Base-by-base conservation (phyloP, 2,888 invertebrate species). In the Tenthredo notha region DNA sequence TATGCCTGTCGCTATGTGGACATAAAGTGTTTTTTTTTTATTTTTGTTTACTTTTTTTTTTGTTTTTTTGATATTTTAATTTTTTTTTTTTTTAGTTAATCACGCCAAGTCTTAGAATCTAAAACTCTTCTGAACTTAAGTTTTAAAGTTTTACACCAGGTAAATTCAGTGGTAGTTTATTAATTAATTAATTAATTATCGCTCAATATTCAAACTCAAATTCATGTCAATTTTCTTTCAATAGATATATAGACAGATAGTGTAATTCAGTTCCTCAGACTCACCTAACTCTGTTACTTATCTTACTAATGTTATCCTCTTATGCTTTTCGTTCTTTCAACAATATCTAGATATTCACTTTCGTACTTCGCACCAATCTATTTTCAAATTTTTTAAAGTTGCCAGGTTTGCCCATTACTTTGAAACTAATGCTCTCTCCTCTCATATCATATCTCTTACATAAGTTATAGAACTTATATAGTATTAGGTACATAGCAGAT, bases 91-190 rank as follows among this genome's bases (percentile, higher is more conserved):
- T 37, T 40, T 21, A 54, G 37, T 33, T 12, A 61, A 40, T 80
- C 78, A 58, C 78, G 50, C 77, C 18, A 33, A 61, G 43, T 58
- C 9, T 37, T 61, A 80, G 80, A 40, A 40, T 80, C 40, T 61
- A 37, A 21, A 61, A 21, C 80, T 61, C 15, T 40, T 80, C 40
- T 61, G 61, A 80, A 80, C 80, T 80, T 25, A 40, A 58, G 58
- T 80, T 37, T 80, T 25, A n/a, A 58, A 80, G 80, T 80, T 80
- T 80, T 61, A 80, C 80, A 40, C 80, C 37, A 80, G 50, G 80
- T 61, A 61, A 80, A 50, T 80, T 80, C n/a, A 25, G 80, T 80
- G 54, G 77, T 54, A 77, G 47, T 77, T n/a, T 54, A 54, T 77
- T n/a, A 77, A 54, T 77, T 77, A 50, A 33, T 33, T n/a, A 77